Evolutionary conservation across 1,140 invertebrate genomes (phyloP), one percentile per base, ranked within the genome.

Genomic region (Drosophila fuyamai): DNA sequence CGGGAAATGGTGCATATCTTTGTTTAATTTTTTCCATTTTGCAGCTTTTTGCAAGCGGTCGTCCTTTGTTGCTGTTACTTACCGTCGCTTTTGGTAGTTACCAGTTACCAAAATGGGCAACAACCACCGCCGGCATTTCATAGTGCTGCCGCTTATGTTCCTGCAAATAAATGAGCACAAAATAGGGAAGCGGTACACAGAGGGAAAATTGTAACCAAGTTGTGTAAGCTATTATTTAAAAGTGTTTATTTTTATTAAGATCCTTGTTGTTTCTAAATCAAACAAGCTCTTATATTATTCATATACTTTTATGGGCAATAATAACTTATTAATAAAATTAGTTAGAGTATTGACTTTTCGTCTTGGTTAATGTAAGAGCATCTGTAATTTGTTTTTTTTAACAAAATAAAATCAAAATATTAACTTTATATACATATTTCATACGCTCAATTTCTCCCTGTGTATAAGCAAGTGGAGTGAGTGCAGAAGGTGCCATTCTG

Each of bases 121-220:
- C 56, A 48, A 63, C 38, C 48, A 71, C 80, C 79, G 61, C 62
- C 40, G 79, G 76, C 83, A 70, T 81, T 81, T 86, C 82, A 85
- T 81, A 84, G 77, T 81, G 68, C 70, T 47, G 72, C 73, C 65
- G 73, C 73, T 76, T 76, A 57, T 66, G 72, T 38, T 59, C 38
- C 68, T 6, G 54, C 68, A 23, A 51, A 58, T 51, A 48, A 47
- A 32, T 55, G 35, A 16, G 18, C 5, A 14, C 16, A 12, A 13
- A 23, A 41, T 16, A 27, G 18, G 27, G 12, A 9, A 59, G 41
- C 38, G 27, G 38, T 81, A 7, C 40, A 68, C 47, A 4, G 47
- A 1, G 5, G 13, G 3, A 29, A 60, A 38, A 7, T 5, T 41
- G 0, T 2, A 5, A 14, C 5, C 5, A 41, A 3, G 5, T 41